Evolutionary conservation across 1,140 invertebrate species (phyloP).

Genomic region (Cephus cinctus): DNA sequence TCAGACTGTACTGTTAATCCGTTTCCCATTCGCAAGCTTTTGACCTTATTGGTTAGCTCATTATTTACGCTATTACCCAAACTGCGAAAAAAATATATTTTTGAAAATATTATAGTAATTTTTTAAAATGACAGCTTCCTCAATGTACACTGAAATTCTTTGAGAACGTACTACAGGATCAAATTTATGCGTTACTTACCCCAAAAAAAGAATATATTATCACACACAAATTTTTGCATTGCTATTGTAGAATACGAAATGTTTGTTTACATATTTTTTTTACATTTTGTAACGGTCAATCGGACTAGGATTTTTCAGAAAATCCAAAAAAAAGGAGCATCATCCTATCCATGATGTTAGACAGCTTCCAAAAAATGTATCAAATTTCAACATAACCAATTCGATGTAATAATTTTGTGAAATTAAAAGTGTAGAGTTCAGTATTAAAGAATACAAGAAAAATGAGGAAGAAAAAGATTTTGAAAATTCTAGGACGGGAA

Average conservation of each 20-base stretch:
- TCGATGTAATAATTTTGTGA: not conserved
- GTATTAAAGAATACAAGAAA: conserved; percentile 14
- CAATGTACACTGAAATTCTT: too few species aligned
- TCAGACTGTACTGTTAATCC: too few species aligned
- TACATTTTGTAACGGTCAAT: not conserved
- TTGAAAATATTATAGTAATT: too few species aligned
- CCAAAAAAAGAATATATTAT: too few species aligned
- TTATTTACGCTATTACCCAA: too few species aligned
- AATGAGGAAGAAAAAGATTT: conserved; percentile 6
- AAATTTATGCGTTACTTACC: too few species aligned
- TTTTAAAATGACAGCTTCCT: too few species aligned
- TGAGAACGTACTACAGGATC: too few species aligned
- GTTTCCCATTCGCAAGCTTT: too few species aligned
- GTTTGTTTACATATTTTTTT: not conserved
- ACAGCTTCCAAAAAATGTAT: conserved; percentile 1
- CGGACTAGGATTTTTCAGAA: not conserved
- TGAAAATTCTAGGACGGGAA: conserved; percentile 13
- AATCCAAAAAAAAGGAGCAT: not conserved
- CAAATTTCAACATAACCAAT: conserved; percentile 5
- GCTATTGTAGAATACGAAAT: conserved; percentile 3
- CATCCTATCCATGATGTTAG: not conserved
- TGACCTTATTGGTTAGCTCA: too few species aligned
- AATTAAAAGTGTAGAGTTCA: conserved; percentile 11
- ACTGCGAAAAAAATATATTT: too few species aligned
- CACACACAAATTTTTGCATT: conserved; percentile 12